Evolutionary conservation across 2,113 vertebrate genomes (phyloP), one percentile per base, ranked within the genome.

Genomic region (Chlamydotis undulata): DNA sequence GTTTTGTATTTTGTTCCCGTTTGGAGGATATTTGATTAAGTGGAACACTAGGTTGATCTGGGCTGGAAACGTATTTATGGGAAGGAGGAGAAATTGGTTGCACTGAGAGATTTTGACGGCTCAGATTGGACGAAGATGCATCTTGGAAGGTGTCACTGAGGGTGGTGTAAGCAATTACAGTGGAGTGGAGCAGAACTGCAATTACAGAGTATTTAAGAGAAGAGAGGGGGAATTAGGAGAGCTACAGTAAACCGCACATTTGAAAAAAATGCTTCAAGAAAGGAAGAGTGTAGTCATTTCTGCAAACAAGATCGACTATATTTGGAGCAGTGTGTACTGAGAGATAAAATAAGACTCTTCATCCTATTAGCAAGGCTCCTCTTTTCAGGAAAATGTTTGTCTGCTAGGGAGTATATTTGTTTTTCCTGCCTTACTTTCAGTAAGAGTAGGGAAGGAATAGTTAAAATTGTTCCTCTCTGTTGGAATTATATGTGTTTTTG

Each of bases 11-110:
- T 76, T 41, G 3, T 67, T 79, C 35, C 29, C 41, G 0, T 57
- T 11, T 65, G 31, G 17, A 41, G 19, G 19, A 37, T 81, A 37
- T 1, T 21, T 25, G 55, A 25, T 61, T 49, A 56, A 82, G 28
- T 35, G n/a, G 56, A 18, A 43, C 0, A 0, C 5, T 60, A 5
- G 12, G 1, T 25, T 68, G 31, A 43, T 73, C 37, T 24, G 57
- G 16, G 14, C 16, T 90, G 67, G 55, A 31, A 61, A 52, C 14
- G 78, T 56, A 25, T n/a, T 74, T 26, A 7, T 56, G 43, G 21
- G 60, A 74, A 63, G 33, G 64, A 55, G 43, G 29, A 83, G 83
- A 75, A 70, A 45, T 65, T 22, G 19, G 10, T 84, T 92, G 21
- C 25, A 39, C 0, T 31, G 67, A 80, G 31, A 90, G 50, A 49